Percentiles rank a stretch among this genome's conserved stretches.
These are phyloP conservation scores for Ancistrus triradiatus DNA, from an alignment of 2,113 vertebrate genomes.

Conservation along the genomic window DNA sequence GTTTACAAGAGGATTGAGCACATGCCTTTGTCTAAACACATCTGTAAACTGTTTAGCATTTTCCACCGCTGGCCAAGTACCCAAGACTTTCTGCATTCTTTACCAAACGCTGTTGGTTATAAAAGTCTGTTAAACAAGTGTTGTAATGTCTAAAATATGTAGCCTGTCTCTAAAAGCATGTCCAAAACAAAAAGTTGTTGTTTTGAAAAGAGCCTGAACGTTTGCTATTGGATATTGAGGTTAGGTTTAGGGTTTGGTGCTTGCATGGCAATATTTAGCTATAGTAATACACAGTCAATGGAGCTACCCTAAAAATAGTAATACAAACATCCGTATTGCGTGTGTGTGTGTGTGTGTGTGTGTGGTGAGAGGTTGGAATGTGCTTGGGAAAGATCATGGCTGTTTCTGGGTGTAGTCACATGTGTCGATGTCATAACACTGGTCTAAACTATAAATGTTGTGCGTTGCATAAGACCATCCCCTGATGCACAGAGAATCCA, in stretches of 20 bases:
- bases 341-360: constrained; percentile 6
- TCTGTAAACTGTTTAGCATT: constrained; percentile 22
- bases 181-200: not conserved
- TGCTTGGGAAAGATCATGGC: constrained; percentile 29
- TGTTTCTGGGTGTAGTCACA: constrained; percentile 53
- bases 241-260: not conserved
- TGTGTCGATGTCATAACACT: constrained; percentile 31
- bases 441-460: constrained; percentile 29
- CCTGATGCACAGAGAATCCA: constrained; percentile 32
- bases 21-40: constrained; percentile 19
- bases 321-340: not conserved
- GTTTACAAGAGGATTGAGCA: not conserved
- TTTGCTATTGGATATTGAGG: not conserved
- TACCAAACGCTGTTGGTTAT: constrained; percentile 11
- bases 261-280: not conserved
- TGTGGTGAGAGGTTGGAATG: not conserved
- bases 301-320: not conserved
- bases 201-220: not conserved
- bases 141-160: constrained; percentile 33
- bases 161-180: too few relatives aligned
- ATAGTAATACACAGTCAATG: not conserved
- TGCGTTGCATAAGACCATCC: constrained; percentile 29
- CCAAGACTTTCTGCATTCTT: not conserved
- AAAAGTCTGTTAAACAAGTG: constrained; percentile 25
- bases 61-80: not conserved